Percentiles rank a stretch among this genome's conserved stretches.
Conservation (phyloP, 2,888 invertebrate species). For the Congeria kusceri region DNA sequence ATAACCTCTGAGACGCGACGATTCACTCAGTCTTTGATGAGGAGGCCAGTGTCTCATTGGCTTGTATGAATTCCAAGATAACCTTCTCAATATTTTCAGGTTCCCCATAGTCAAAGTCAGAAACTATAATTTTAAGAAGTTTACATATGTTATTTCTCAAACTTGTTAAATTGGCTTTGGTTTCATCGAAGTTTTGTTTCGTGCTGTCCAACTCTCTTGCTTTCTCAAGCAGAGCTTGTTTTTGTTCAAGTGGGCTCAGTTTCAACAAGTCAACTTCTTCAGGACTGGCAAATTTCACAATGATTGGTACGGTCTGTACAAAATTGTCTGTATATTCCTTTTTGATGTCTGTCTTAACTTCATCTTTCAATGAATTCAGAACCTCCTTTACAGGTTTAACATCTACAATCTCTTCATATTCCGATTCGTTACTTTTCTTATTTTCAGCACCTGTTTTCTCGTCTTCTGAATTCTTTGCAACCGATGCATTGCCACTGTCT, state of each 20-base stretch:
- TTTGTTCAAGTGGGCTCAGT: constrained; percentile 48
- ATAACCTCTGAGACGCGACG: too few relatives aligned
- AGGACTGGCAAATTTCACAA: constrained; percentile 50
- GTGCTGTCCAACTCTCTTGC: constrained; percentile 19
- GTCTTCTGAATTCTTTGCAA: constrained; percentile 27
- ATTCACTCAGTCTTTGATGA: too few relatives aligned
- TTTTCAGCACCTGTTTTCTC: constrained; percentile 2
- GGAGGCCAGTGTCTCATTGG: neutral
- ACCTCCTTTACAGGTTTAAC: neutral
- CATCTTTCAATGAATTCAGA: neutral
- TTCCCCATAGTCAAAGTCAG: constrained; percentile 74
- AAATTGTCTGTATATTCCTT: constrained; percentile 28
- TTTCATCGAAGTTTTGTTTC: constrained; percentile 50
- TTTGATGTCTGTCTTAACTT: constrained; percentile 3
- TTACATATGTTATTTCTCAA: constrained; percentile 71
- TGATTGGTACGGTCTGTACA: constrained; percentile 51
- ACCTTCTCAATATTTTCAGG: constrained; percentile 74
- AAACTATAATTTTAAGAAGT: constrained; percentile 73
- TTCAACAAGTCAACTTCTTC: constrained; percentile 48
- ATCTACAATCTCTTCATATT: neutral
- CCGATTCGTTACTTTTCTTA: neutral
- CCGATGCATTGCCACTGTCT: constrained; percentile 26
- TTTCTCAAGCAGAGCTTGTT: constrained; percentile 1
- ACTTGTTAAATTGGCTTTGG: constrained; percentile 35
- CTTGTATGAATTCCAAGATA: constrained; percentile 71